These are phyloP conservation scores for Vanessa cardui DNA, from an alignment of 2,888 invertebrate species.

Conservation along the genomic window DNA sequence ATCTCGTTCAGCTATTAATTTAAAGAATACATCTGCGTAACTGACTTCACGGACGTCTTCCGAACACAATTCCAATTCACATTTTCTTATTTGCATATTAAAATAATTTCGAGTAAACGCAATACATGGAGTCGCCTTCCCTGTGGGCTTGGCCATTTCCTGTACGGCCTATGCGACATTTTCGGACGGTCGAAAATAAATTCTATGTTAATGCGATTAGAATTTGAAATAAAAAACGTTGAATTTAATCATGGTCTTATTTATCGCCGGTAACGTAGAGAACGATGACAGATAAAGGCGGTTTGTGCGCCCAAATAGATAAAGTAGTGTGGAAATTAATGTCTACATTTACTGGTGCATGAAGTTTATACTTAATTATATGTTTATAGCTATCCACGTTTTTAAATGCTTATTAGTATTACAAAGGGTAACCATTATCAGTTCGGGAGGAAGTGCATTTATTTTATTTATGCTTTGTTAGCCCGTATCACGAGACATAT, in stretches of 20 bases:
- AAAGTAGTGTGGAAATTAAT: slow-evolving; percentile 83
- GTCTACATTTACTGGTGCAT: slow-evolving; percentile 83
- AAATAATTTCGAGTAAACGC: slow-evolving; percentile 82
- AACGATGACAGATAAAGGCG: slow-evolving; percentile 83
- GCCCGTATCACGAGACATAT: slow-evolving; percentile 65
- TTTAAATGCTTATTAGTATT: slow-evolving; percentile 74
- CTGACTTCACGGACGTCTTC: slow-evolving; percentile 76
- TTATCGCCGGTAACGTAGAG: slow-evolving; percentile 57
- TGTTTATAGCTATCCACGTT: slow-evolving; percentile 78
- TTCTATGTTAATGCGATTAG: slow-evolving; percentile 53
- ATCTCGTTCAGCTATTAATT: slow-evolving; percentile 81
- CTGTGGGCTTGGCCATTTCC: slow-evolving; percentile 51
- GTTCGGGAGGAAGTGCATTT: slow-evolving; percentile 77
- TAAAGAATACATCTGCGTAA: slow-evolving; percentile 82
- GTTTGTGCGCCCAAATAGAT: slow-evolving; percentile 82
- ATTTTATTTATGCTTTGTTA: slow-evolving; percentile 61
- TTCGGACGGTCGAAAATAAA: slow-evolving; percentile 53
- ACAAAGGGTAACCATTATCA: slow-evolving; percentile 79
- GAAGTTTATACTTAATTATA: slow-evolving; percentile 82
- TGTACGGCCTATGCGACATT: slow-evolving; percentile 55
- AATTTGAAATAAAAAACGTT: slow-evolving; percentile 52
- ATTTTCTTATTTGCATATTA: slow-evolving; percentile 83
- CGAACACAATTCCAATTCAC: slow-evolving; percentile 72
- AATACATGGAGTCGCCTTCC: slow-evolving; percentile 77
- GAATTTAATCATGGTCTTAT: slow-evolving; percentile 58